Evolutionary conservation across 2,113 vertebrate species (phyloP), one percentile per base, ranked within the genome.

Genomic region (Melanerpes aurifrons): DNA sequence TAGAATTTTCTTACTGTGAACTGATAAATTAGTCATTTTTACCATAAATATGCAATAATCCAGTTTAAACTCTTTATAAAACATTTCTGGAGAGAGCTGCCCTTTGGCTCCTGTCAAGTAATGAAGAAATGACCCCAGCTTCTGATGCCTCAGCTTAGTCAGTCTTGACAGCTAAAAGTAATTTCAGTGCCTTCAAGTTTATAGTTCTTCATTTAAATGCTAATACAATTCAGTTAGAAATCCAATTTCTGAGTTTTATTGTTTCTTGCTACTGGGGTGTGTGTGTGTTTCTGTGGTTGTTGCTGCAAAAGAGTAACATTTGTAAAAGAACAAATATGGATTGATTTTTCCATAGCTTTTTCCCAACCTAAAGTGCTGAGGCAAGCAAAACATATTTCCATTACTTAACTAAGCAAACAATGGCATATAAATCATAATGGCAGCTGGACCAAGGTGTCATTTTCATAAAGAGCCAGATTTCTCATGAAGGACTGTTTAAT

Each of bases 401-500:
- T 97, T 96, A 97, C 93, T 97, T 96, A 97, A 97, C 90, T 96
- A 96, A 95, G 90, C 86, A 92, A 94, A 94, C 87, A 95, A 94
- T 96, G 92, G 93, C 82, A 71, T 93, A 94, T 97, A 96, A 97
- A 96, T 97, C 96, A 94, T 89, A 86, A 56, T 93, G 92, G 90
- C 95, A 96, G 90, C 95, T 95, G 87, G 95, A 96, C 96, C 94
- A 97, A 97, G 97, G 97, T 97, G 96, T 95, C 56, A 1, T 92
- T 97, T 97, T 93, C 95, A 95, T 97, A 94, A 96, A 97, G 88
- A 96, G 95, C 75, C 93, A 97, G 96, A 78, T 97, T 96, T 96
- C 96, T 97, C 92, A 74, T 94, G 92, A 97, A 98, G 96, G 97
- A 96, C 96, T 96, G 72, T 97, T 97, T 98, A 97, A 97, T 96